These are phyloP conservation scores for Leptinotarsa defecta DNA, from an alignment of 1,140 invertebrate genomes.

Conservation along the genomic window DNA sequence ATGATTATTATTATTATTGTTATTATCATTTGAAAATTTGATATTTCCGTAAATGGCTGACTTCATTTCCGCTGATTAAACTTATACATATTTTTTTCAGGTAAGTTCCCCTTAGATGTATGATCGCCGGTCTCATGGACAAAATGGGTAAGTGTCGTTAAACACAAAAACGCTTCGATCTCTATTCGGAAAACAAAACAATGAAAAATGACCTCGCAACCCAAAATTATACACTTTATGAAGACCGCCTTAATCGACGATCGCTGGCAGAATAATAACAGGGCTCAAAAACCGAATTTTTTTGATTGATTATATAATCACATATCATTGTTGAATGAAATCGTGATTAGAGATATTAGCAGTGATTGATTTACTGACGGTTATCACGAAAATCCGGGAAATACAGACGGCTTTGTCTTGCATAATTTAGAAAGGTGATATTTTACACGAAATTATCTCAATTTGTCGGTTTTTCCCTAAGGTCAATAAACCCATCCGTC, in stretches of 20 bases:
- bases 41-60: too few species aligned
- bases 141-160: neutral
- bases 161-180: neutral
- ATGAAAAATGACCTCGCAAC: neutral
- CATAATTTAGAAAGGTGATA: too few species aligned
- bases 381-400: neutral
- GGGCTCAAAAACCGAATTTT: neutral
- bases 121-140: neutral
- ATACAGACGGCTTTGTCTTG: neutral
- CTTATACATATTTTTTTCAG: neutral
- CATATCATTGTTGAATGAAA: neutral
- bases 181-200: neutral
- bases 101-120: neutral
- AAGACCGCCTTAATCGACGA: neutral
- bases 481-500: too few species aligned
- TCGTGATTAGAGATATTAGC: neutral
- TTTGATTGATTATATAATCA: constrained; percentile 9
- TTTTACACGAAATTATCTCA: too few species aligned
- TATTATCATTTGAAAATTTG: too few species aligned
- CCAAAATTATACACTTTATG: neutral
- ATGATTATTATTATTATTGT: too few species aligned
- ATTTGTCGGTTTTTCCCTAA: too few species aligned
- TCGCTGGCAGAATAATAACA: constrained; percentile 2
- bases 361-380: neutral
- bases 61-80: too few species aligned